phyloP scores from a whole-genome alignment of 1,140 invertebrate genomes.

The Solen grandis region DNA sequence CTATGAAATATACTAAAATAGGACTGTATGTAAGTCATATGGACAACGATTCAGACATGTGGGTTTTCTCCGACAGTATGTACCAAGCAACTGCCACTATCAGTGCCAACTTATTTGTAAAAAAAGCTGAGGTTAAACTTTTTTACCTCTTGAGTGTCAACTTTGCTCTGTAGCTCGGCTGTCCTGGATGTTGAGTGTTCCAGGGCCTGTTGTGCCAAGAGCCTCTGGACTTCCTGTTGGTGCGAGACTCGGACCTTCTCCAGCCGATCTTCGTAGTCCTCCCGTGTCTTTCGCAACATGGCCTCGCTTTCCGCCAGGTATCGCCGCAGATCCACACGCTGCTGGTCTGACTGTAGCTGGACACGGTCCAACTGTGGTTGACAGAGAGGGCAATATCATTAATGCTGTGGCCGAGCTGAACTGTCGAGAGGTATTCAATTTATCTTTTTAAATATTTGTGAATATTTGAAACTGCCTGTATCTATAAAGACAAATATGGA shows the following conservation, averaged over 20 bases:
- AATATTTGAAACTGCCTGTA: neutral
- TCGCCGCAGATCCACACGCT: conserved; percentile 73
- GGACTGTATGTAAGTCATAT: too few species aligned
- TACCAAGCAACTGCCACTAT: too few species aligned
- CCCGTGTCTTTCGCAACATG: conserved; percentile 63
- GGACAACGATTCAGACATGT: too few species aligned
- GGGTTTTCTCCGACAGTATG: too few species aligned
- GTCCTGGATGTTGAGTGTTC: conserved; percentile 73
- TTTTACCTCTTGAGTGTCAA: conserved; percentile 78
- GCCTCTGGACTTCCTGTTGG: conserved; percentile 72
- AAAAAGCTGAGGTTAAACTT: too few species aligned
- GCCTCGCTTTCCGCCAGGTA: conserved; percentile 74
- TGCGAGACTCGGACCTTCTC: conserved; percentile 70
- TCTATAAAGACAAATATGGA: too few species aligned
- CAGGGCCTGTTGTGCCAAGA: conserved; percentile 75
- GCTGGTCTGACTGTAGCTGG: conserved; percentile 74
- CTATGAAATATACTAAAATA: too few species aligned
- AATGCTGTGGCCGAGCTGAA: too few species aligned
- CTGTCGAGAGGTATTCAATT: neutral
- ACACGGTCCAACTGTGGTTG: conserved; percentile 76
- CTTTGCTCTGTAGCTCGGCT: conserved; percentile 76
- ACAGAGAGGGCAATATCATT: neutral
- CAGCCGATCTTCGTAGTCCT: conserved; percentile 69
- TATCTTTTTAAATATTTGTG: neutral
- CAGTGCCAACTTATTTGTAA: too few species aligned